Conservation (phyloP, 2,113 vertebrate genomes). For the Aix galericulata region DNA sequence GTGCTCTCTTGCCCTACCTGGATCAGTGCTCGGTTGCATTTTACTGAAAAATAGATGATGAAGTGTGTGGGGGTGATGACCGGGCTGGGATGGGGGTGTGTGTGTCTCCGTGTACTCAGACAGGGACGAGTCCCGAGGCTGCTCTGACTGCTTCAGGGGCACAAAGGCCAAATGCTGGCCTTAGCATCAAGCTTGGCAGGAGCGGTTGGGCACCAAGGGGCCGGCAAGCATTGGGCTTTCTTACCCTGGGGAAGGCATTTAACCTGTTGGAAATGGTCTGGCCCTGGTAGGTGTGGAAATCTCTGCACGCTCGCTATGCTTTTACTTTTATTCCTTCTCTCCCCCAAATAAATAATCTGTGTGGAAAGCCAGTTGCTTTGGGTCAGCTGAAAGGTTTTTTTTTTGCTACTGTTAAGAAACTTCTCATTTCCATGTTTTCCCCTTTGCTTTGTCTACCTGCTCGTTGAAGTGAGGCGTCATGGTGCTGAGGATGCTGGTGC, state of each 20-base stretch:
- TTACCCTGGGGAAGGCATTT: neutral
- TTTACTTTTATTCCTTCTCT: neutral
- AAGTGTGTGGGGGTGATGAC: neutral
- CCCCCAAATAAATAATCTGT: accelerated
- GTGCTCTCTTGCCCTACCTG: neutral
- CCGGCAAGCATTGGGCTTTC: neutral
- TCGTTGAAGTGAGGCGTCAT: accelerated
- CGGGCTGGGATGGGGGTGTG: neutral
- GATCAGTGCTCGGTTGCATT: slow-evolving; percentile 21
- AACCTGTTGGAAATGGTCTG: accelerated
- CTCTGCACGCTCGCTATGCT: neutral
- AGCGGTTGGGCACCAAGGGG: accelerated
- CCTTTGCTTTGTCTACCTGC: neutral
- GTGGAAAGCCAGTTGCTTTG: neutral
- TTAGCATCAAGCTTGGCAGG: neutral
- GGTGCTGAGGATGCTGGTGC: accelerated
- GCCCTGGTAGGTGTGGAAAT: accelerated
- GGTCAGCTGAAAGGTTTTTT: neutral
- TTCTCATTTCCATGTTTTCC: accelerated
- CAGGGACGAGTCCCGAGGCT: neutral
- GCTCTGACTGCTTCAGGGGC: neutral
- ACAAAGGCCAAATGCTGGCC: neutral
- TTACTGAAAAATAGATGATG: slow-evolving; percentile 27
- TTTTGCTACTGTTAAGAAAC: neutral
- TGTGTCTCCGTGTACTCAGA: accelerated